Evolutionary conservation across 1,140 invertebrate genomes (phyloP).

Genomic region (Ridgeia piscesae): DNA sequence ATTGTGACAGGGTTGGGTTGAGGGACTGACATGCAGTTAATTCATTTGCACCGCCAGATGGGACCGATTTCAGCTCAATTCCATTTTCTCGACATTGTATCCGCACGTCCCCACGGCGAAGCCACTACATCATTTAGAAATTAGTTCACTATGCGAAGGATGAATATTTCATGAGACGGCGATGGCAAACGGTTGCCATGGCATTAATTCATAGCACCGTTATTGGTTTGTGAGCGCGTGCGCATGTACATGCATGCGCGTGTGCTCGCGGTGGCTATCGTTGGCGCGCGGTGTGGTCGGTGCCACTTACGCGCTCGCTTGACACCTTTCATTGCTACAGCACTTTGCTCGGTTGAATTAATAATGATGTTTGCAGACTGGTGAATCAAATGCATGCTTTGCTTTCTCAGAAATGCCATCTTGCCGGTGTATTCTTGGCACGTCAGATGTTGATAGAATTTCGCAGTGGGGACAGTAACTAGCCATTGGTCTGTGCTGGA

Average conservation of each 20-base stretch:
- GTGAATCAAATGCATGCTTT: background rate
- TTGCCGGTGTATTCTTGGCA: background rate
- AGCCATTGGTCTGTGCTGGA: background rate
- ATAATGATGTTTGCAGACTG: slow-evolving; percentile 5
- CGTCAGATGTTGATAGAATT: background rate
- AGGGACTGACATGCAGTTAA: background rate
- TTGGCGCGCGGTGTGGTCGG: background rate
- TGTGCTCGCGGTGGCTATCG: background rate
- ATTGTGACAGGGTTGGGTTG: background rate
- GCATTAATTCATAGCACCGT: slow-evolving; percentile 5
- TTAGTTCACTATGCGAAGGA: background rate
- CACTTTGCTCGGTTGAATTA: background rate
- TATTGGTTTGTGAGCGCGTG: background rate
- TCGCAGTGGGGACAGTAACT: background rate
- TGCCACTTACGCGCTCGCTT: background rate
- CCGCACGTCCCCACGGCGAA: background rate
- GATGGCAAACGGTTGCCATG: background rate
- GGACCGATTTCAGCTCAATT: background rate
- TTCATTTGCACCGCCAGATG: background rate
- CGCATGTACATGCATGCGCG: background rate
- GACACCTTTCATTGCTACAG: background rate
- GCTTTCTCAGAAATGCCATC: background rate
- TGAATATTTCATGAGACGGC: background rate
- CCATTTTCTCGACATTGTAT: slow-evolving; percentile 5
- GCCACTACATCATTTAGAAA: slow-evolving; percentile 1